Base-by-base conservation (phyloP, 1,140 invertebrate genomes). In the Trachymyrmex cornetzi region DNA sequence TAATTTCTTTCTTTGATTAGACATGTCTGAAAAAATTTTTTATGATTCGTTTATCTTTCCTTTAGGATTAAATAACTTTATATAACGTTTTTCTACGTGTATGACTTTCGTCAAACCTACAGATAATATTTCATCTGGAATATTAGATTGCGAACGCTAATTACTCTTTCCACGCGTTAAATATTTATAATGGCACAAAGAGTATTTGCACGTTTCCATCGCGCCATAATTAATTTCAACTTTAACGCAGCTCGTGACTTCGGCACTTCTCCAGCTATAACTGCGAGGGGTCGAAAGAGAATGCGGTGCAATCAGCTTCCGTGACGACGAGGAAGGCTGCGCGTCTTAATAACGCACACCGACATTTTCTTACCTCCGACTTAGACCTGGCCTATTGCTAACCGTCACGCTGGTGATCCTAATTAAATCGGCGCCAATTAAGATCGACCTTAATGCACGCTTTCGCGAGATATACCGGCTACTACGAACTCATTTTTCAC, bases 381-480 rank as follows among this genome's bases (percentile, higher is more conserved):
- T 93, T 88, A 88, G 92, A 92, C 91, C 92, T 91, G 91, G 89
- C 92, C 89, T 88, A 93, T 93, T 91, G 91, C 90, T 75, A 93
- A 92, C 93, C 95, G 94, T 94, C 94, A 95, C 94, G 94, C 94
- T 93, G 92, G 71, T 88, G 93, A 94, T 93, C 92, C 94, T 95
- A 95, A 95, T 95, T 95, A 95, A 94, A 95, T 94, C 93, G 93
- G 92, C 87, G 87, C 94, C 94, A 95, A 95, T 95, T 95, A 95
- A 94, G 92, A 95, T 94, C 94, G 92, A 94, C 93, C 94, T 94
- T 94, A 94, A 95, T 95, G 93, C 90, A 91, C 92, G 91, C 93
- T 93, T 91, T 92, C 91, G 92, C 88, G 82, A 85, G 92, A 92
- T 93, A 92, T 90, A 91, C 92, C 89, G 88, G 84, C 89, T 77